These are phyloP conservation scores for Rousettus madagascariensis DNA, from an alignment of 2,797 vertebrate species.

Conservation along the genomic window DNA sequence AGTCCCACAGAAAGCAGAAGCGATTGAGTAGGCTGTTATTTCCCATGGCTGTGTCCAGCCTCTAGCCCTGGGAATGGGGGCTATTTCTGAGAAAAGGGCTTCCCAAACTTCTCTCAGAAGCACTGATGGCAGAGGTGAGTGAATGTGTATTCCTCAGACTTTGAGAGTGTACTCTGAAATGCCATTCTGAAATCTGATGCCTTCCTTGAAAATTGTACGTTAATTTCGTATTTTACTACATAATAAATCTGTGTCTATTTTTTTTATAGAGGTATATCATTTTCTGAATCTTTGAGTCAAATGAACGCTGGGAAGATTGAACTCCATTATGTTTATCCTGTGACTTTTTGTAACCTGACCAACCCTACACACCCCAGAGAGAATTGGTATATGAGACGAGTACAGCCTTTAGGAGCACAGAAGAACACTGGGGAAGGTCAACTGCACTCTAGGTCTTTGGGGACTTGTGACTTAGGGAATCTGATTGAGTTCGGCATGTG, in stretches of 20 bases:
- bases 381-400: not conserved
- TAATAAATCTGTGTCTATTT: not conserved
- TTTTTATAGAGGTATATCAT: not conserved
- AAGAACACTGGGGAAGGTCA: not conserved
- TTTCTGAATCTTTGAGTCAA: conserved; percentile 20
- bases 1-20: conserved; percentile 56
- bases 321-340: not conserved
- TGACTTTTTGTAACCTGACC: not conserved
- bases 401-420: not conserved
- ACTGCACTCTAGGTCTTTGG: not conserved
- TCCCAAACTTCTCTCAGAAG: not conserved
- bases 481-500: not conserved
- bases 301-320: not conserved
- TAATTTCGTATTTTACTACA: not conserved
- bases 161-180: not conserved
- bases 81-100: not conserved
- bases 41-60: not conserved
- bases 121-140: not conserved
- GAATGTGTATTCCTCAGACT: not conserved
- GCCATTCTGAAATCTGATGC: not conserved
- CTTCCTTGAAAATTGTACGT: not conserved
- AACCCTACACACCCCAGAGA: not conserved
- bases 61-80: not conserved
- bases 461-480: not conserved
- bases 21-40: not conserved